Evolutionary conservation across 1,140 invertebrate species (phyloP).

Genomic region (Prorops nasuta): DNA sequence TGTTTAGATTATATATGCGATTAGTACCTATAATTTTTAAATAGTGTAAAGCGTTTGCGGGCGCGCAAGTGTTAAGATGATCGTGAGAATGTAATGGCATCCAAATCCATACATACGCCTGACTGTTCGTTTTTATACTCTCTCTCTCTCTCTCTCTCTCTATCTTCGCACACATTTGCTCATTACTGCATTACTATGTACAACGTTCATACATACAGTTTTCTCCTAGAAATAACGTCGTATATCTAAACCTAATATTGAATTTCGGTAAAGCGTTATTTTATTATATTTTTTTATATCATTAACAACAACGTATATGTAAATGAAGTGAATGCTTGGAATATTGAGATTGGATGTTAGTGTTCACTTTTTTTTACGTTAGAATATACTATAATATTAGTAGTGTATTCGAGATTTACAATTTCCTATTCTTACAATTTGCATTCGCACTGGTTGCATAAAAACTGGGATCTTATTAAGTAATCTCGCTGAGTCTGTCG

Average conservation of each 20-base stretch:
- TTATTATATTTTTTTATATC: constrained; percentile 41
- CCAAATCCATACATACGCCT: constrained; percentile 24
- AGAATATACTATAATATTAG: constrained; percentile 49
- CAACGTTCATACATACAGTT: constrained; percentile 46
- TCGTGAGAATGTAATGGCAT: constrained; percentile 32
- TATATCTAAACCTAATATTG: constrained; percentile 47
- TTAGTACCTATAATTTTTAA: too few species aligned
- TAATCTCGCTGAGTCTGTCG: constrained; percentile 19
- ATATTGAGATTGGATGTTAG: constrained; percentile 51
- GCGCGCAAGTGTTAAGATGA: constrained; percentile 37
- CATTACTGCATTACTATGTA: constrained; percentile 37
- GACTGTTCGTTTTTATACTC: constrained; percentile 18
- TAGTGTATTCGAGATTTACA: constrained; percentile 49
- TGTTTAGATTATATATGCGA: too few species aligned
- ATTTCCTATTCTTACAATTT: constrained; percentile 44
- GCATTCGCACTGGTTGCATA: constrained; percentile 29
- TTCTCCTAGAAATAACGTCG: constrained; percentile 47
- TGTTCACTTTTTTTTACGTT: constrained; percentile 37
- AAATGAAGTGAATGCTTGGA: constrained; percentile 52
- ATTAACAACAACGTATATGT: constrained; percentile 52
- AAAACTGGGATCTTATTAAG: constrained; percentile 20
- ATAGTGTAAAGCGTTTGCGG: constrained; percentile 13
- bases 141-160: constrained; percentile 1
- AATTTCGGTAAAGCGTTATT: constrained; percentile 53
- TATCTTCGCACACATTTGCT: too few species aligned